A percentile compares a stretch with the other conserved stretches of the same genome.
Conservation (phyloP, 2,888 invertebrate species). For the Protonemura montana region DNA sequence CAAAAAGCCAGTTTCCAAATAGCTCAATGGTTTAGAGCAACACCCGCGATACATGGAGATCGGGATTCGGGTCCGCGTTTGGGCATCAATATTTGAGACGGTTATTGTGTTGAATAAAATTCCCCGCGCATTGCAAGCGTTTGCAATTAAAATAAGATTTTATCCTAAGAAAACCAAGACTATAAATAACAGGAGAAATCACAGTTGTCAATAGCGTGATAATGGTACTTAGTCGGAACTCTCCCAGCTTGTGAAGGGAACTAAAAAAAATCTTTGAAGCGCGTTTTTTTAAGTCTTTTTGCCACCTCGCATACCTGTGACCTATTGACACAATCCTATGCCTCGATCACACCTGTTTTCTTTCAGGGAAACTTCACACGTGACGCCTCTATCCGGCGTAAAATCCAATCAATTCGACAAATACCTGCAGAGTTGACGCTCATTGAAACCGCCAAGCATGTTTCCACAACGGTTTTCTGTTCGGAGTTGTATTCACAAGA, state of each 20-base stretch:
- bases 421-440: background rate
- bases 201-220: too few species aligned
- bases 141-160: too few species aligned
- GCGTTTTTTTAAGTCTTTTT: background rate
- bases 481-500: background rate
- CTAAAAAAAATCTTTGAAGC: background rate
- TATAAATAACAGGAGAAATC: too few species aligned
- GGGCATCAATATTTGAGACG: too few species aligned
- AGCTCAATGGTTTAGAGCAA: too few species aligned
- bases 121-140: too few species aligned
- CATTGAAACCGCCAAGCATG: background rate
- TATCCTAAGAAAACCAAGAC: too few species aligned
- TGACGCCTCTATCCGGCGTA: background rate
- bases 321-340: background rate
- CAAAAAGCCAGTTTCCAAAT: too few species aligned
- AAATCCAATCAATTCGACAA: background rate
- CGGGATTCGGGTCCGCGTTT: too few species aligned
- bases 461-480: background rate
- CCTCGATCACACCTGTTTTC: background rate
- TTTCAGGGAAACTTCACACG: background rate
- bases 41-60: too few species aligned
- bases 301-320: background rate
- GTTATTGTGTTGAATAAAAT: too few species aligned
- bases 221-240: too few species aligned
- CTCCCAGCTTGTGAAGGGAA: background rate